Percentiles rank a stretch among this genome's conserved stretches.
These are phyloP conservation scores for Pterobdella sp. DNA, from an alignment of 2,888 invertebrate species.

Conservation along the genomic window DNA sequence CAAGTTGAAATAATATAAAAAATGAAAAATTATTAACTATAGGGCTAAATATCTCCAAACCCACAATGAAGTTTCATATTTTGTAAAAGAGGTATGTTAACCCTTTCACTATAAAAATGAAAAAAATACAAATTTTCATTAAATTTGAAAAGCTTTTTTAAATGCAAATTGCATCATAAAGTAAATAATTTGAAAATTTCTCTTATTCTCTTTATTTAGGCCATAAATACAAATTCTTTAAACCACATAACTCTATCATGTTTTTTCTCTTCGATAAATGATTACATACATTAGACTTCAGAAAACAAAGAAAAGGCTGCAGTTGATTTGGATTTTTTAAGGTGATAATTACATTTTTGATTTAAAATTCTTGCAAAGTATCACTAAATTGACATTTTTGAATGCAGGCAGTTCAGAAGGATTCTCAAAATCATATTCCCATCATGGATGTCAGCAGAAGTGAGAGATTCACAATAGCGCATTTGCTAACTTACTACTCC, in stretches of 20 bases:
- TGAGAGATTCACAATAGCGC: slow-evolving; percentile 33
- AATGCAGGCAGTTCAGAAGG: slow-evolving; percentile 42
- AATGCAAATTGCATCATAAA: too few species aligned
- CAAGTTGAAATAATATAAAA: not conserved
- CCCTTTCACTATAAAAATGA: too few species aligned
- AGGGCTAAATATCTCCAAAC: slow-evolving; percentile 29
- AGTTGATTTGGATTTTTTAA: slow-evolving; percentile 48
- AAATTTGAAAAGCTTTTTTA: too few species aligned
- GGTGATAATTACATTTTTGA: slow-evolving; percentile 36
- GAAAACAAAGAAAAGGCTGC: slow-evolving; percentile 48
- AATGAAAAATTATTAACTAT: slow-evolving; percentile 4
- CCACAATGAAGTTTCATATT: slow-evolving; percentile 28
- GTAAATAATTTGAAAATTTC: too few species aligned
- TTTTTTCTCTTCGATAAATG: too few species aligned
- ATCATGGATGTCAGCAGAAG: slow-evolving; percentile 67
- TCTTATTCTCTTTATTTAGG: too few species aligned
- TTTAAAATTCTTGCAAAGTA: not conserved
- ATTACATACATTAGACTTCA: slow-evolving; percentile 29
- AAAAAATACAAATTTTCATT: too few species aligned
- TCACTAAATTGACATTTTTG: not conserved
- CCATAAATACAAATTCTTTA: too few species aligned
- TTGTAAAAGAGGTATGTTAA: slow-evolving; percentile 28
- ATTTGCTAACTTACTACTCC: not conserved
- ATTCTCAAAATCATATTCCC: slow-evolving; percentile 65
- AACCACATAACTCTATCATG: too few species aligned